Base-by-base conservation (phyloP, 1,140 invertebrate genomes). In the Ectropis grisescens region DNA sequence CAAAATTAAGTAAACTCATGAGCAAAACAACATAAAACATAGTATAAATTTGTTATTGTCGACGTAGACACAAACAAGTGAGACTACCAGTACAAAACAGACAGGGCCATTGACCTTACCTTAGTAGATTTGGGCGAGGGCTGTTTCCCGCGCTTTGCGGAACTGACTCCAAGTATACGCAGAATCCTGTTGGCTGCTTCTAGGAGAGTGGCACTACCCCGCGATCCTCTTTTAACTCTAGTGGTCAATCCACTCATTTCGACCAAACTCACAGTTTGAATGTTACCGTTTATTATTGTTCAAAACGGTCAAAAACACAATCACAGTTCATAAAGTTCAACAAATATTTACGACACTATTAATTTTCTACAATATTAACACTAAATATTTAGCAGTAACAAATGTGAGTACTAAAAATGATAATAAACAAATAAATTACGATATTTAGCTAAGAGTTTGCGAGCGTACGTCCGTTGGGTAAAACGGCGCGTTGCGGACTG, bases 101-200 rank as follows among this genome's bases (percentile, higher is more conserved):
- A 35, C 13, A 27, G 37, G 55, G 55, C 59, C 58, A 51, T 60
- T 64, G 65, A 68, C 58, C 60, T 67, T 78, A 82, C 79, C 79
- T 82, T 81, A n/a, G n/a, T n/a, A 48, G 71, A 58, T 74, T 82
- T 80, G 38, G 74, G 59, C 41, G 71, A 74, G 52, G 74, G 57
- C 52, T 79, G 69, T 75, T 82, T 80, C 68, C 69, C 74, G 69
- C 71, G 76, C 61, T 80, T 82, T 38, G 76, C 70, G 27, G 78
- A 79, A 55, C 76, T 82, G 31, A 83, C 76, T 47, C 82, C 80
- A 27, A 83, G 72, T 48, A 83, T 56, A 42, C 81, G 66, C 24
- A 83, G 65, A 69, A 82, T 83, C 58, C 82, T 80, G 66, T 82
- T 82, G 25, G 80, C 82, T 52, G 82, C 80, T 52, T 81, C 82